A percentile compares a stretch with the other conserved stretches of the same genome.
These are phyloP conservation scores for Chauna torquata DNA, from an alignment of 2,113 vertebrate genomes.

Conservation along the genomic window DNA sequence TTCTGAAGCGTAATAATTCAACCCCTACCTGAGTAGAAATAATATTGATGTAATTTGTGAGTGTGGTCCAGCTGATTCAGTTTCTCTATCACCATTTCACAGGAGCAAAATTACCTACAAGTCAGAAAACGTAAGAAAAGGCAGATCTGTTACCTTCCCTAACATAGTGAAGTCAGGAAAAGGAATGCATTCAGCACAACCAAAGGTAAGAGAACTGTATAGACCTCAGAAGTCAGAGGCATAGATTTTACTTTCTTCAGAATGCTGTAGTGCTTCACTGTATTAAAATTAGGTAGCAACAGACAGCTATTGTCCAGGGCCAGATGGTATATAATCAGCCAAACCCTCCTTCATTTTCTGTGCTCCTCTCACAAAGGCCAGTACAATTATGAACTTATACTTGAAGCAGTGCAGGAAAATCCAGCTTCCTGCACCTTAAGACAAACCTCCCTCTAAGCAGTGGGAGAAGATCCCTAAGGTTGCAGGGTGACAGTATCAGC, in stretches of 20 bases:
- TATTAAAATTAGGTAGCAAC: background rate
- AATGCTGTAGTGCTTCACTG: background rate
- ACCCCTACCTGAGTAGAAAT: background rate
- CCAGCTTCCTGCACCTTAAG: background rate
- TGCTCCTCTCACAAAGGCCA: background rate
- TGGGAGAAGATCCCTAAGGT: rapidly evolving
- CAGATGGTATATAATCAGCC: background rate
- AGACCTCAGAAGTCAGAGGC: background rate
- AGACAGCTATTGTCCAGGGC: background rate
- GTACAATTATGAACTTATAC: background rate
- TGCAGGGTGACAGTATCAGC: background rate
- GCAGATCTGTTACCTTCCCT: background rate
- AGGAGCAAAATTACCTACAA: constrained; percentile 43
- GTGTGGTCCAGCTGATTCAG: background rate
- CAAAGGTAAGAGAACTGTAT: constrained; percentile 13
- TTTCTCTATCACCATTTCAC: background rate
- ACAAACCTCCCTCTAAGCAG: background rate
- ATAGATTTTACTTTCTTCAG: too few species aligned
- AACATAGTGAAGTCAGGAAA: constrained; percentile 1
- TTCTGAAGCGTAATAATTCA: background rate
- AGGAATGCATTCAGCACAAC: background rate
- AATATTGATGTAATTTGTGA: background rate
- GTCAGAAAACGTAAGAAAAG: constrained; percentile 31
- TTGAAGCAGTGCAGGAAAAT: background rate
- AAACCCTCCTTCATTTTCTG: background rate